phyloP scores from a whole-genome alignment of 1,140 invertebrate species.

The Bicyclus anynana region DNA sequence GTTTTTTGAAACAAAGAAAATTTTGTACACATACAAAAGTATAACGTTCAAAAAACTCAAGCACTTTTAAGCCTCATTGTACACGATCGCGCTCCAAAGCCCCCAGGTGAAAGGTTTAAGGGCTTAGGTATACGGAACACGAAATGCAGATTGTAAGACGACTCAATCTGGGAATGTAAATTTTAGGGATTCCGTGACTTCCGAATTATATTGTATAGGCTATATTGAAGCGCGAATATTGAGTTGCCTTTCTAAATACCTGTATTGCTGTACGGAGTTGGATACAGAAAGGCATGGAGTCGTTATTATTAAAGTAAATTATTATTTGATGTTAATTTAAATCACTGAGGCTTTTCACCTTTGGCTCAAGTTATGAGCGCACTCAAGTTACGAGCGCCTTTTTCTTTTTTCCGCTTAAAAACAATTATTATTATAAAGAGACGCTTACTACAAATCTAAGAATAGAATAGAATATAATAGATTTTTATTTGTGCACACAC shows the following conservation, averaged over 20 bases:
- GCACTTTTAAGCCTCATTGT: background rate
- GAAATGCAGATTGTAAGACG: slow-evolving; percentile 33
- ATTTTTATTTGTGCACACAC: too few relatives aligned
- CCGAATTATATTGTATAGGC: slow-evolving; percentile 24
- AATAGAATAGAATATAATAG: too few relatives aligned
- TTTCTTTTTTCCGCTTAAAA: too few relatives aligned
- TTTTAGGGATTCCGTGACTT: slow-evolving; percentile 35
- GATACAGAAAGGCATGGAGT: background rate
- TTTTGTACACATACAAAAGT: too few relatives aligned
- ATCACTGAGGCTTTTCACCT: too few relatives aligned
- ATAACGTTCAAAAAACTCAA: background rate
- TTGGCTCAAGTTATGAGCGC: too few relatives aligned
- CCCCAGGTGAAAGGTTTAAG: slow-evolving; percentile 25
- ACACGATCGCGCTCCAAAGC: slow-evolving; percentile 6
- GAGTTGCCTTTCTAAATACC: slow-evolving; percentile 14
- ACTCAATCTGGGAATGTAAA: slow-evolving; percentile 38
- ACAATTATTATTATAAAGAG: too few relatives aligned
- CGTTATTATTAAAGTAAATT: background rate
- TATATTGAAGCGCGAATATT: slow-evolving; percentile 26
- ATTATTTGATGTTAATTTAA: background rate
- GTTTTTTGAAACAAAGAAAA: too few relatives aligned
- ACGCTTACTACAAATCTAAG: too few relatives aligned
- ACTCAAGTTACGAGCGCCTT: too few relatives aligned
- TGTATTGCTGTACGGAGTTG: background rate
- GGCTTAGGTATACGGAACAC: slow-evolving; percentile 27